These are phyloP conservation scores for Noturus placidus DNA, from an alignment of 2,113 vertebrate genomes.

Conservation along the genomic window DNA sequence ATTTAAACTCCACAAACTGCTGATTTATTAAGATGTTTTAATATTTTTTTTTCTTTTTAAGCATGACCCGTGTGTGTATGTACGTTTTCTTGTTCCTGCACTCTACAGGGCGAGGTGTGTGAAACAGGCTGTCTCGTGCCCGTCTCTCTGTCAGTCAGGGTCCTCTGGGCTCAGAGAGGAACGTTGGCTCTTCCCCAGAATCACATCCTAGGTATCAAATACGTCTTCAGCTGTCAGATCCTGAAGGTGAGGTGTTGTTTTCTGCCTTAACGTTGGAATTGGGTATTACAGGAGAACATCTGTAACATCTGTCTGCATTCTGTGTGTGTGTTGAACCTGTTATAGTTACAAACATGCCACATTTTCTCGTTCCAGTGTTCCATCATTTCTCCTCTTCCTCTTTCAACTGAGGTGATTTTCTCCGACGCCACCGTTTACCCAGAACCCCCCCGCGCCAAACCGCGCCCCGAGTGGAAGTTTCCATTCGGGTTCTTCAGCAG, in stretches of 20 bases:
- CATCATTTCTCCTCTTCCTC: slow-evolving; percentile 51
- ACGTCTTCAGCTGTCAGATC: slow-evolving; percentile 64
- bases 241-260: slow-evolving; percentile 59
- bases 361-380: slow-evolving; percentile 63
- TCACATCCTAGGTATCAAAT: slow-evolving; percentile 73
- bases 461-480: slow-evolving; percentile 67
- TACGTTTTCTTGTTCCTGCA: neutral
- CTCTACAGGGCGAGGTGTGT: slow-evolving; percentile 62
- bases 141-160: slow-evolving; percentile 62
- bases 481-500: slow-evolving; percentile 70
- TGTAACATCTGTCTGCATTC: neutral
- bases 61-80: neutral
- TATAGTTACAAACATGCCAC: neutral
- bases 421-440: slow-evolving; percentile 67
- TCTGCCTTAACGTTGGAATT: neutral
- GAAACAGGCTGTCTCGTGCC: slow-evolving; percentile 69
- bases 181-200: slow-evolving; percentile 66
- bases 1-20: neutral
- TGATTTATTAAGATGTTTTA: neutral
- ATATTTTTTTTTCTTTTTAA: neutral
- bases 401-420: slow-evolving; percentile 69
- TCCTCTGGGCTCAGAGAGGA: slow-evolving; percentile 74
- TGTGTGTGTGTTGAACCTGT: neutral
- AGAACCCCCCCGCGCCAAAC: slow-evolving; percentile 56
- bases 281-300: neutral